Evolutionary conservation across 2,888 invertebrate genomes (phyloP).

Genomic region (Callyntrura guangdongensis): DNA sequence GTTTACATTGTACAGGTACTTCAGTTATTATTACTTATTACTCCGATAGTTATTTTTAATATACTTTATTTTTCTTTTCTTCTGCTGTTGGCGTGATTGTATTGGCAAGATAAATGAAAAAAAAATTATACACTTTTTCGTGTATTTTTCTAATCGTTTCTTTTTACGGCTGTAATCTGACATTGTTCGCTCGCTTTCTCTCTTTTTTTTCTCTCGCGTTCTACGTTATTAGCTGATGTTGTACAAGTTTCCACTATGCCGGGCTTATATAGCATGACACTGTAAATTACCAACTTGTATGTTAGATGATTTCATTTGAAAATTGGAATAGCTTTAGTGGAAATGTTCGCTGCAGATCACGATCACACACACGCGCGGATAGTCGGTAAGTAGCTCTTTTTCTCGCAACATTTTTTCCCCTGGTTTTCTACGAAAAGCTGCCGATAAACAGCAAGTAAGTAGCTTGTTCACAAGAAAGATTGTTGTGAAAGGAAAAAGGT

Average conservation of each 20-base stretch:
- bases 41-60: conserved; percentile 20
- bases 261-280: not conserved
- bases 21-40: conserved; percentile 16
- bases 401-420: not conserved
- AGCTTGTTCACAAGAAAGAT: not conserved
- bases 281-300: not conserved
- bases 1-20: conserved; percentile 49
- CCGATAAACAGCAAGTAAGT: not conserved
- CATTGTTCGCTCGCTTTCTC: not conserved
- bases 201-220: too few species aligned
- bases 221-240: too few species aligned
- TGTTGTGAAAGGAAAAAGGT: not conserved
- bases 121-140: conserved; percentile 19
- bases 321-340: not conserved
- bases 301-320: not conserved
- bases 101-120: conserved; percentile 53
- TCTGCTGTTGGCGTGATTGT: conserved; percentile 35
- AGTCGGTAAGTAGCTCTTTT: too few species aligned
- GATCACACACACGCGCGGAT: not conserved
- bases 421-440: not conserved
- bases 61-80: not conserved
- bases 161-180: not conserved
- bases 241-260: too few species aligned
- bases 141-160: conserved; percentile 19
- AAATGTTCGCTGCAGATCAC: not conserved